Percentiles rank a stretch among this genome's conserved stretches.
Evolutionary conservation across 2,888 invertebrate species (phyloP).

Genomic region (Drosophila austrosaltans): DNA sequence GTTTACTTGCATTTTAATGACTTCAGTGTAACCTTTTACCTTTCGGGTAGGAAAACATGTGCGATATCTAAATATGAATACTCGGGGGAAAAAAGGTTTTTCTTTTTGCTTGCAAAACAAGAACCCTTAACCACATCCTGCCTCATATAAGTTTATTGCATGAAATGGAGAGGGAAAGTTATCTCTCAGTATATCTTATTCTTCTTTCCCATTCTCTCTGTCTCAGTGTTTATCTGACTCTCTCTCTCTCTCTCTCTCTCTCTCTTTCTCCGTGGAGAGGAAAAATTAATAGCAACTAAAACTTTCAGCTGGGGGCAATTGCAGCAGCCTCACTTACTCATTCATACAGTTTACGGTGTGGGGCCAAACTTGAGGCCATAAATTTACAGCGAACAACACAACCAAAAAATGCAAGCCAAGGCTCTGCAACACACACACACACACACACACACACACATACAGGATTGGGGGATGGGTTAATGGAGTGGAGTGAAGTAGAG

Average conservation of each 20-base stretch:
- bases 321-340: conserved; percentile 51
- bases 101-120: not conserved
- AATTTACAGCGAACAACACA: conserved; percentile 68
- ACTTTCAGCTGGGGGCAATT: conserved; percentile 58
- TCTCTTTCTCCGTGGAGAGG: conserved; percentile 18
- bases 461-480: not conserved
- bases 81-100: not conserved
- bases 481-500: not conserved
- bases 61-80: conserved; percentile 6
- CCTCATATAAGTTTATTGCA: conserved; percentile 4
- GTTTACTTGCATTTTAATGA: not conserved
- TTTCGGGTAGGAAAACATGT: not conserved
- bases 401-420: conserved; percentile 64
- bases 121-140: conserved; percentile 10
- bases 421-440: conserved; percentile 41
- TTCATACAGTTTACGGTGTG: conserved; percentile 48
- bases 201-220: conserved; percentile 8
- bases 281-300: conserved; percentile 68
- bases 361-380: conserved; percentile 65
- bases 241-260: conserved; percentile 1
- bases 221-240: conserved; percentile 3
- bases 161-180: conserved; percentile 5
- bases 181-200: not conserved
- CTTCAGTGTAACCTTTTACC: not conserved
- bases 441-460: no score